These are phyloP conservation scores for Cephalotes varians DNA, from an alignment of 2,888 invertebrate genomes.

Conservation along the genomic window DNA sequence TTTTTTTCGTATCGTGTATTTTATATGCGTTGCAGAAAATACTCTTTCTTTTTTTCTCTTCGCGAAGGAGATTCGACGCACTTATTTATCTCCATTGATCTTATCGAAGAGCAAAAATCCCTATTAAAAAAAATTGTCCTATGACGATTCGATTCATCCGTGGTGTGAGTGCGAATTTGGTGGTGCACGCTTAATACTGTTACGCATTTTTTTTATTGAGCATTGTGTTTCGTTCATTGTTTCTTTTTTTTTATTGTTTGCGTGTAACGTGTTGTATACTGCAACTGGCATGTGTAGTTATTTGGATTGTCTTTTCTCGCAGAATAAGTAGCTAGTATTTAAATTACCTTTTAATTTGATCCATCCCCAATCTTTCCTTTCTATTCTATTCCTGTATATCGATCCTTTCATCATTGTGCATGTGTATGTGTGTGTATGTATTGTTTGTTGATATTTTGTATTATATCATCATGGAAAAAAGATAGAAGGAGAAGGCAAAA, in stretches of 20 bases:
- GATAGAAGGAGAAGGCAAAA: constrained; percentile 17
- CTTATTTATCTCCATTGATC: constrained; percentile 23
- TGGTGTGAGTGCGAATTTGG: constrained; percentile 70
- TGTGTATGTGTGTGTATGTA: constrained; percentile 74
- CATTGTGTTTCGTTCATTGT: constrained; percentile 76
- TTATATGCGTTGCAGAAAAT: constrained; percentile 16
- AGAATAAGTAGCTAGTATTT: constrained; percentile 79
- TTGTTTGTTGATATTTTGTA: constrained; percentile 63
- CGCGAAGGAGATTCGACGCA: background rate
- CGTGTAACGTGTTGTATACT: constrained; percentile 71
- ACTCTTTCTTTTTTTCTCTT: background rate
- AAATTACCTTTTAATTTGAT: constrained; percentile 69
- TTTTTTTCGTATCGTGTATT: constrained; percentile 6
- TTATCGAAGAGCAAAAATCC: constrained; percentile 16
- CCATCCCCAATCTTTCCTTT: background rate
- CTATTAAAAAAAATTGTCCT: constrained; percentile 55
- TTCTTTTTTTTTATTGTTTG: constrained; percentile 50
- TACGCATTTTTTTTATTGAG: constrained; percentile 65
- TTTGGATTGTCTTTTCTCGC: constrained; percentile 70
- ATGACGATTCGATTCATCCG: constrained; percentile 6
- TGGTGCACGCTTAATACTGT: constrained; percentile 77
- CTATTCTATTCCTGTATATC: constrained; percentile 1
- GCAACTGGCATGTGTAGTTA: constrained; percentile 81
- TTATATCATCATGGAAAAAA: constrained; percentile 44
- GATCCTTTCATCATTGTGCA: constrained; percentile 71